Percentiles rank a stretch among this genome's conserved stretches.
Evolutionary conservation across 64 coral and sea anemone genomes (phyloP).

Genomic region (Orbicella faveolata): DNA sequence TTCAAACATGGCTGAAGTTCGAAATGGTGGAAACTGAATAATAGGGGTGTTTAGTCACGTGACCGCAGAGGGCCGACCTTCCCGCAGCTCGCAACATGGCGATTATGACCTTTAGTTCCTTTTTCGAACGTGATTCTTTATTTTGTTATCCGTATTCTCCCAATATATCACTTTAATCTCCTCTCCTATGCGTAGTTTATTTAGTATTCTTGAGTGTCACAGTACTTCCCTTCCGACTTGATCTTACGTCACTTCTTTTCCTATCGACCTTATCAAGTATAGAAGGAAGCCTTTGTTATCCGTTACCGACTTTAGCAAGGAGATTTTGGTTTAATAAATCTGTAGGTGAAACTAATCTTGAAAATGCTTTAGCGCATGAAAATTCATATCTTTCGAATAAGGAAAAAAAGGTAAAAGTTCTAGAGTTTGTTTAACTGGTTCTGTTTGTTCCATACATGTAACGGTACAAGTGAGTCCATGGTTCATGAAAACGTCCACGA

Average conservation of each 20-base stretch:
- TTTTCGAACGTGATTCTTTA: background rate
- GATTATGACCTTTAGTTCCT: slow-evolving; percentile 14
- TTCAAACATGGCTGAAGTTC: slow-evolving; percentile 95
- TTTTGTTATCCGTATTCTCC: background rate
- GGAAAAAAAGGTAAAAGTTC: too few species aligned
- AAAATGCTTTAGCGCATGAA: too few species aligned
- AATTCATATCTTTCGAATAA: too few species aligned
- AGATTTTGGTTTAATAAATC: too few species aligned
- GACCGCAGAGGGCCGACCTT: slow-evolving; percentile 21
- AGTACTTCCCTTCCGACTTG: background rate
- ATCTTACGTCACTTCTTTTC: background rate
- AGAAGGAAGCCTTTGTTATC: too few species aligned
- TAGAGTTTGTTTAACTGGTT: too few species aligned
- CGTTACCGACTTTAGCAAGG: too few species aligned
- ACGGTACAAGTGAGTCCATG: background rate
- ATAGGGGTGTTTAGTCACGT: slow-evolving; percentile 84
- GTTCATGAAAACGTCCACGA: background rate
- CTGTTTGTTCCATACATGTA: too few species aligned
- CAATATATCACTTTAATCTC: background rate
- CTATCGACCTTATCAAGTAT: background rate
- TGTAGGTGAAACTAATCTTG: too few species aligned
- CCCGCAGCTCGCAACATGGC: slow-evolving; percentile 6
- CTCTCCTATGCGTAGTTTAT: background rate
- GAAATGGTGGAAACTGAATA: slow-evolving; percentile 74
- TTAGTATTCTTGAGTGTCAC: too few species aligned